Conservation (phyloP, 2,888 invertebrate species). For the Oscheius sp. region DNA sequence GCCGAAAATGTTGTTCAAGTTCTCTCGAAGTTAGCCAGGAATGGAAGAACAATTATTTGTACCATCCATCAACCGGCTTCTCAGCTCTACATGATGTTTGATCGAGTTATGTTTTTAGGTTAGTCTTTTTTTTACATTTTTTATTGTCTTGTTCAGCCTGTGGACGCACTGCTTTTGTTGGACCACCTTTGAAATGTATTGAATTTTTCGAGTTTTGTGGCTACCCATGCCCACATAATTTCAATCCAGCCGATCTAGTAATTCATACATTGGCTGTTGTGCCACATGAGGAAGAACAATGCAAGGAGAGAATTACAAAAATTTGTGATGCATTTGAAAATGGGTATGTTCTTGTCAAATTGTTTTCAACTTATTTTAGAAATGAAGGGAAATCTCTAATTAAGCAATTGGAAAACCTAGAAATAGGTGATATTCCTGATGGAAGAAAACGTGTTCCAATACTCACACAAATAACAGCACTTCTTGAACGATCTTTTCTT, state of each 20-base stretch:
- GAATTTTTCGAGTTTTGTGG: constrained; percentile 64
- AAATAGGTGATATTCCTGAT: constrained; percentile 39
- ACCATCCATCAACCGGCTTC: constrained; percentile 70
- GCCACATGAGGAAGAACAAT: constrained; percentile 81
- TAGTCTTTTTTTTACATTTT: constrained; percentile 71
- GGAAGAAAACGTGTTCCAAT: constrained; percentile 41
- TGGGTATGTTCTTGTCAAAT: constrained; percentile 40
- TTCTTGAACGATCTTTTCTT: constrained; percentile 45
- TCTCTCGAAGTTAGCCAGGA: constrained; percentile 65
- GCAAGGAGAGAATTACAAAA: constrained; percentile 48
- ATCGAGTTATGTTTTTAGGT: constrained; percentile 79
- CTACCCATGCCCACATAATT: constrained; percentile 80
- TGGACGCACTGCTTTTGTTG: constrained; percentile 84
- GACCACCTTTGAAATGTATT: constrained; percentile 75
- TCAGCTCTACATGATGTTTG: constrained; percentile 67
- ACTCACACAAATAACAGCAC: constrained; percentile 41
- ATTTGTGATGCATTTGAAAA: constrained; percentile 70
- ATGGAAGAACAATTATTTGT: constrained; percentile 68
- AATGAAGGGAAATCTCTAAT: constrained; percentile 47
- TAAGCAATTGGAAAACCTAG: constrained; percentile 33
- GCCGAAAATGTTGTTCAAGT: constrained; percentile 86
- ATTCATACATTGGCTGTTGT: constrained; percentile 87
- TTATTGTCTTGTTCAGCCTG: constrained; percentile 77
- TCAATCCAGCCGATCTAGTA: constrained; percentile 93
- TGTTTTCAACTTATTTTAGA: constrained; percentile 9